These are phyloP conservation scores for Sarcophaga peregrina DNA, from an alignment of 1,140 invertebrate genomes.

Conservation along the genomic window DNA sequence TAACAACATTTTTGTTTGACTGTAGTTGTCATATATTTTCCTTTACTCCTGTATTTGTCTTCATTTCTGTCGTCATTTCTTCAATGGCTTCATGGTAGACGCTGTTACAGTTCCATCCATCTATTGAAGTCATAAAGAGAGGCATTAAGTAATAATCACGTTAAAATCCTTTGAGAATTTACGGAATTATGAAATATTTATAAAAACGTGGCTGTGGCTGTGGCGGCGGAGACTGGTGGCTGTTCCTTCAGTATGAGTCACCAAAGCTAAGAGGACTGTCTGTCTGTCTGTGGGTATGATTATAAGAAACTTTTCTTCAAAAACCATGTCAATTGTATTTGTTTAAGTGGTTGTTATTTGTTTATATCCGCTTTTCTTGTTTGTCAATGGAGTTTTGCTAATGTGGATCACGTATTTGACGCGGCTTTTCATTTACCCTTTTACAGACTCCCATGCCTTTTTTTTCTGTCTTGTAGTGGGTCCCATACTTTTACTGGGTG, in stretches of 20 bases:
- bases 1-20: slow-evolving; percentile 2
- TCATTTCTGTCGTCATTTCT: background rate
- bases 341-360: background rate
- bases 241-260: no score
- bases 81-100: background rate
- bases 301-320: no score
- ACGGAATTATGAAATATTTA: slow-evolving; percentile 35
- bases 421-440: slow-evolving; percentile 29
- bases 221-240: no score
- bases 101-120: no score
- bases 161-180: slow-evolving; percentile 40
- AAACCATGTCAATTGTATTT: no score
- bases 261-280: background rate
- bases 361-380: no score
- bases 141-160: slow-evolving; percentile 39
- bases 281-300: no score
- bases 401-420: slow-evolving; percentile 28
- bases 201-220: background rate
- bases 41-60: no score
- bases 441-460: background rate
- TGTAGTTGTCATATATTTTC: no score
- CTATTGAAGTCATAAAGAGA: slow-evolving; percentile 17
- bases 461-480: background rate
- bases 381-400: background rate
- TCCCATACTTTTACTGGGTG: background rate